Base-by-base conservation (phyloP, 2,113 vertebrate species). In the Macaca mulatta region DNA sequence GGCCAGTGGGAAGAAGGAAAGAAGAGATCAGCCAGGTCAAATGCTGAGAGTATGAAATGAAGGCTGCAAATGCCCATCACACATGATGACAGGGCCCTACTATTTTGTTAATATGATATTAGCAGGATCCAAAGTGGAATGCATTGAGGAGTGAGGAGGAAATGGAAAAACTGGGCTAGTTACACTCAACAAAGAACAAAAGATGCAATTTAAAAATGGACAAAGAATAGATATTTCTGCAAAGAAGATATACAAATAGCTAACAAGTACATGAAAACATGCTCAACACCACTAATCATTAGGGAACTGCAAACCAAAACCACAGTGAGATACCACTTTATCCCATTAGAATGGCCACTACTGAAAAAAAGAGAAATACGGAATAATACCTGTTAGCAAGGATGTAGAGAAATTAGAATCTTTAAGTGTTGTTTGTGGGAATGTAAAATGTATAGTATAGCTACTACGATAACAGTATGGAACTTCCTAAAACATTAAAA, bases 21-120 rank as follows among this genome's bases (percentile, higher is more conserved):
- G 27, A 6, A 23, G 23, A 48, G 25, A 69, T 8, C 18, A 0
- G 7, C 14, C 48, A 10, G 0, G 1, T 22, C 38, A 75, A 17
- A 52, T 27, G 27, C 75, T 27, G 70, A 48, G 2, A 48, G 23
- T 32, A 17, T 8, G 43, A 48, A 75, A 57, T 3, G n/a, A 45
- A 40, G 70, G 20, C 50, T 40, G 25, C 16, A 75, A 35, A 6
- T 11, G 38, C 11, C 72, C n/a, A 12, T 32, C 12, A 9, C 40
- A 11, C 50, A 30, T 74, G 69, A 40, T 30, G n/a, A 43, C 17
- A 43, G 43, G 43, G 1, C 43, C 14, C 16, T 20, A 2, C 22
- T 17, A 27, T 38, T 70, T 50, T 70, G 64, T 52, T 52, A 22
- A 70, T 86, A 30, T 22, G 48, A 13, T 45, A 18, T 45, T 75